Evolutionary conservation across 2,888 invertebrate genomes (phyloP).

Genomic region (Polia nebulosa): DNA sequence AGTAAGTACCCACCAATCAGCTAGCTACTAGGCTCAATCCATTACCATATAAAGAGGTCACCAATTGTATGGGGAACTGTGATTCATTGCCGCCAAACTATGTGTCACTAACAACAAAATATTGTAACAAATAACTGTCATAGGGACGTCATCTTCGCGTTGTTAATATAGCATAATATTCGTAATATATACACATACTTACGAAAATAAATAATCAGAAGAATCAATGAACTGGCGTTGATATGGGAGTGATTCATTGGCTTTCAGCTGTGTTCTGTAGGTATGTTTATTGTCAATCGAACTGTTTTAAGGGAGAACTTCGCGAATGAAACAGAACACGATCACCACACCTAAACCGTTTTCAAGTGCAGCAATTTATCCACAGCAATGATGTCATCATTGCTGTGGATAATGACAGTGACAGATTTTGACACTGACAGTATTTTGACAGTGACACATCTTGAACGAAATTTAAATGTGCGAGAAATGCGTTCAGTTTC

Average conservation of each 20-base stretch:
- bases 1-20: constrained; percentile 4
- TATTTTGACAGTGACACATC: too few species aligned
- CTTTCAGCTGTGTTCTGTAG: constrained; percentile 7
- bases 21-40: background rate
- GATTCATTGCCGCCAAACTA: constrained; percentile 35
- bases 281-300: background rate
- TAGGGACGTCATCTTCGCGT: background rate
- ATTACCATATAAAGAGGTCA: constrained; percentile 39
- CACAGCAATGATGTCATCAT: too few species aligned
- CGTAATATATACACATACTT: constrained; percentile 1
- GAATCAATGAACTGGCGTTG: constrained; percentile 28
- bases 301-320: too few species aligned
- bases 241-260: constrained; percentile 35
- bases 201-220: constrained; percentile 37
- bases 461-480: background rate
- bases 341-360: background rate
- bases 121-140: constrained; percentile 28
- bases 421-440: too few species aligned
- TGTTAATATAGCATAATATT: constrained; percentile 13
- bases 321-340: background rate
- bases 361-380: too few species aligned
- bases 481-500: background rate
- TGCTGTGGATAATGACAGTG: background rate
- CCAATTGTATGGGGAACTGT: constrained; percentile 18
- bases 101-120: constrained; percentile 53